Conservation (phyloP, 2,113 vertebrate species). For the Rissa tridactyla region DNA sequence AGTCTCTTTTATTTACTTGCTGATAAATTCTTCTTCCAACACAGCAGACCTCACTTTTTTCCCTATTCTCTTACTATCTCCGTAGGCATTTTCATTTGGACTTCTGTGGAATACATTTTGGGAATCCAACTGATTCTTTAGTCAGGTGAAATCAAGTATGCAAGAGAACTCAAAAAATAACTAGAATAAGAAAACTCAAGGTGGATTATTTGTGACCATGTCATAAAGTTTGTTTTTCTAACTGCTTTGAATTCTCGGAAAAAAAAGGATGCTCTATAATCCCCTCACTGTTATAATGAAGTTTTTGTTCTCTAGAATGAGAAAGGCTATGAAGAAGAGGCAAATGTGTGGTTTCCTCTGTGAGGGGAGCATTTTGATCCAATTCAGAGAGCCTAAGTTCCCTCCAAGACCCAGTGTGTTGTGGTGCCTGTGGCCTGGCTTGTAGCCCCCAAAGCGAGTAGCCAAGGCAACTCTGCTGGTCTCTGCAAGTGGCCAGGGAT, state of each 20-base stretch:
- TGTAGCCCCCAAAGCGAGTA: background rate
- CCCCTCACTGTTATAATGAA: background rate
- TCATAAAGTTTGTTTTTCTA: background rate
- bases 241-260: background rate
- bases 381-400: background rate
- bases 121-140: background rate
- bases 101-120: background rate
- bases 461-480: background rate
- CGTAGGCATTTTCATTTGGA: background rate
- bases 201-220: background rate
- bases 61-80: background rate
- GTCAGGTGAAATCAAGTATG: background rate
- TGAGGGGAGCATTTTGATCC: background rate
- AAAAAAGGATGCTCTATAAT: background rate
- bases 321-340: background rate
- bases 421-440: background rate
- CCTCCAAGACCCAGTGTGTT: background rate
- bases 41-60: background rate
- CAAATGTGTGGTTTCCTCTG: background rate
- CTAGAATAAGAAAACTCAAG: background rate
- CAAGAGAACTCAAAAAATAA: background rate
- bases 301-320: background rate
- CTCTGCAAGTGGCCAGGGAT: background rate
- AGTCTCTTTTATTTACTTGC: background rate
- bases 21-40: background rate